Evolutionary conservation across 1,140 invertebrate genomes (phyloP).

Genomic region (Cotesia chilonis): DNA sequence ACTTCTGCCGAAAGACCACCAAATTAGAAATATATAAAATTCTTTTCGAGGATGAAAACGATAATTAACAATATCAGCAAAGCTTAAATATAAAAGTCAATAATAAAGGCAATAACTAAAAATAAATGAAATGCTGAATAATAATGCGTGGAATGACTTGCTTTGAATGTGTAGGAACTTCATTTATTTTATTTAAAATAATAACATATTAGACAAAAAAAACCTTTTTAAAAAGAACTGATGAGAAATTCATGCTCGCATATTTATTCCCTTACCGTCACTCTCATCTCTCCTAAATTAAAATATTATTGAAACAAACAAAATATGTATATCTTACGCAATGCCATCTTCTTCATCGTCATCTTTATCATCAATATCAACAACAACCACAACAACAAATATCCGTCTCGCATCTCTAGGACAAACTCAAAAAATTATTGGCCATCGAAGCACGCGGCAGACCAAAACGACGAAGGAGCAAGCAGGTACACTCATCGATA

Average conservation of each 20-base stretch:
- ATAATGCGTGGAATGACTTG: slow-evolving; percentile 63
- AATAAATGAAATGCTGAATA: slow-evolving; percentile 40
- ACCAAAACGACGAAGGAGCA: slow-evolving; percentile 47
- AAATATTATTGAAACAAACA: slow-evolving; percentile 12
- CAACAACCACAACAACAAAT: slow-evolving; percentile 44
- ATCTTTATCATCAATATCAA: slow-evolving; percentile 46
- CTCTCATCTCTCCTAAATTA: slow-evolving; percentile 35
- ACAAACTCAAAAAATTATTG: slow-evolving; percentile 51
- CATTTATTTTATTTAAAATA: slow-evolving; percentile 52
- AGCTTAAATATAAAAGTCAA: neutral
- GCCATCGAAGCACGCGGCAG: slow-evolving; percentile 49
- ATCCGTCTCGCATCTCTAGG: slow-evolving; percentile 46
- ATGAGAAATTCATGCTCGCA: slow-evolving; percentile 39
- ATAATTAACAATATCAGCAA: neutral
- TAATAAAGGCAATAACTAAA: slow-evolving; percentile 16
- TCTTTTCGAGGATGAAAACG: no score
- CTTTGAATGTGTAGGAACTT: slow-evolving; percentile 64
- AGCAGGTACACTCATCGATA: slow-evolving; percentile 57
- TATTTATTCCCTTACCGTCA: slow-evolving; percentile 33
- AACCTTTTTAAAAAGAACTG: slow-evolving; percentile 29
- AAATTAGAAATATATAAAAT: no score
- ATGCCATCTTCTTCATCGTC: slow-evolving; percentile 42
- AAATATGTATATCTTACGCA: slow-evolving; percentile 33
- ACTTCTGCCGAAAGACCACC: no score
- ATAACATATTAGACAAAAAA: slow-evolving; percentile 30